Base-by-base conservation (phyloP, 2,888 invertebrate genomes). In the Pasiphila rectangulata region DNA sequence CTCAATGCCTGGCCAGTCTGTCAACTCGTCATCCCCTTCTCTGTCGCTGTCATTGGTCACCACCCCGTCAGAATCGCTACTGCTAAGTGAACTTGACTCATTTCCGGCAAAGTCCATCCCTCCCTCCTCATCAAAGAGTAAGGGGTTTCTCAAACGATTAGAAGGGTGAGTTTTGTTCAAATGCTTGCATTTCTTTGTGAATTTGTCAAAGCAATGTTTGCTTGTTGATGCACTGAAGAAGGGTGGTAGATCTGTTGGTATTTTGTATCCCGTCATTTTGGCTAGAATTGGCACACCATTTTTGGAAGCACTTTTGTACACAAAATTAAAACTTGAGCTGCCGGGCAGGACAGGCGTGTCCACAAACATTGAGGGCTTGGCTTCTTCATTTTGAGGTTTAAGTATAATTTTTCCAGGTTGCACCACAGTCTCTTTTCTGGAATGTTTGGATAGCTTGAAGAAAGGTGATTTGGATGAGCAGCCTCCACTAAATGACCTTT, bases 1-100 rank as follows among this genome's bases (percentile, higher is more conserved):
- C 59, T 92, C 92, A 13, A 92, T 92, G 0, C 92, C 92, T 0
- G 92, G 92, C 94, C 94, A 94, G 72, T 94, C 94, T 0, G 94
- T 94, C 2, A 94, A 73, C 67, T 94, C 94, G 54, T 94, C 94
- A 49, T 94, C 94, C 0, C 94, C 92, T 68, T 92, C 92, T 44
- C 92, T 81, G 56, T 92, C 92, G 6, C 92, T 92, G 50, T 92
- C 92, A 37, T 91, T 91, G 1, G 90, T 90, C 0, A 90, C 81
- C 0, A 85, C 88, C 1, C 90, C 90, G 46, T 92, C 92, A 0
- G 92, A 92, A 57, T 92, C 92, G 30, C 91, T 91, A 30, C 91
- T 91, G 57, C 91, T 91, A 5, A 92, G 59, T 0, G 92, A 91
- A 46, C 92, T 92, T 0, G 90, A 90, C 56, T 92, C 92, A 3